Percentiles rank a stretch among this genome's conserved stretches.
These are phyloP conservation scores for Opisthograptis luteolata DNA, from an alignment of 2,888 invertebrate species.

Conservation along the genomic window DNA sequence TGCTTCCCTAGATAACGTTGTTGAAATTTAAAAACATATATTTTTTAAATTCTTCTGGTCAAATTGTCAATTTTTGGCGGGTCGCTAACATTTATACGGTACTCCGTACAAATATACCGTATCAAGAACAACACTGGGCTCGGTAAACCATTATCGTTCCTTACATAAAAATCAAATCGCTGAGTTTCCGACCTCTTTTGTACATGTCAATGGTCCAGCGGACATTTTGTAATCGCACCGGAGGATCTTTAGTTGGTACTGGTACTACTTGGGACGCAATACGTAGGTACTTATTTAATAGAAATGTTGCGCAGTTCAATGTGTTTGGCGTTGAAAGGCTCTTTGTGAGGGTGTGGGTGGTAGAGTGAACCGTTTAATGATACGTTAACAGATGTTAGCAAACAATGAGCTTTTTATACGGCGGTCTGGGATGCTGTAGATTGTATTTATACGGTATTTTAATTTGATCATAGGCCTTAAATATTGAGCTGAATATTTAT, in stretches of 20 bases:
- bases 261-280: no score
- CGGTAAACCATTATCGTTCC: constrained; percentile 38
- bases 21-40: no score
- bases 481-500: no score
- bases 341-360: constrained; percentile 47
- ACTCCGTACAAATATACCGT: no score
- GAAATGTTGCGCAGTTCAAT: constrained; percentile 60
- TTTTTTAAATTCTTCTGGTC: no score
- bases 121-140: constrained; percentile 24
- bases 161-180: constrained; percentile 46
- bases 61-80: no score
- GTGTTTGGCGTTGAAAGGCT: constrained; percentile 34
- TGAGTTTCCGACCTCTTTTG: constrained; percentile 44
- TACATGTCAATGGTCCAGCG: constrained; percentile 61
- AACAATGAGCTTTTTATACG: constrained; percentile 33
- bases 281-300: no score
- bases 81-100: no score
- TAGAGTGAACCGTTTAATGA: constrained; percentile 61
- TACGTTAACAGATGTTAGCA: constrained; percentile 62
- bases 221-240: constrained; percentile 69
- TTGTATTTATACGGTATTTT: background rate
- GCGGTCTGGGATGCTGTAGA: background rate
- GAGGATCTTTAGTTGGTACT: constrained; percentile 53
- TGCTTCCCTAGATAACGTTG: no score
- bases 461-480: no score